Evolutionary conservation across 2,888 invertebrate genomes (phyloP).

Genomic region (Gryllus longicercus): DNA sequence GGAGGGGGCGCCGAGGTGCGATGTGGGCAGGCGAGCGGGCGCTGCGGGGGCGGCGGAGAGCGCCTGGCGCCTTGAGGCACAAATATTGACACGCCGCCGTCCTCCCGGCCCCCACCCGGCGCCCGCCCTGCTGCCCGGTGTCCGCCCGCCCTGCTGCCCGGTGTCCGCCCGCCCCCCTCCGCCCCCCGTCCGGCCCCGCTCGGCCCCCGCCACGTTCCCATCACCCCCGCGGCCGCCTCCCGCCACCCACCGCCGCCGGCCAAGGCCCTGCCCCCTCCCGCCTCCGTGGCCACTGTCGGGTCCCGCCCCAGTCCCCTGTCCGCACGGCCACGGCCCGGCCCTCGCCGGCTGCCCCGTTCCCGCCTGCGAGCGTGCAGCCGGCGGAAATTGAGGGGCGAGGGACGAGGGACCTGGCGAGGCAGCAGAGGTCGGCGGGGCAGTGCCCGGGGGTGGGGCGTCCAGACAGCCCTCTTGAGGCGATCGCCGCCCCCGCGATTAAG

Average conservation of each 20-base stretch:
- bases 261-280: too few relatives aligned
- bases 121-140: too few relatives aligned
- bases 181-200: background rate
- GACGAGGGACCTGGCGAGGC: background rate
- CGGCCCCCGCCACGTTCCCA: background rate
- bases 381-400: background rate
- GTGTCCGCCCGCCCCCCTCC: too few relatives aligned
- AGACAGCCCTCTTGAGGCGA: background rate
- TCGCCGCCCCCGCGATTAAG: background rate
- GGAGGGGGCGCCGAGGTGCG: background rate
- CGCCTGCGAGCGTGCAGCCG: background rate
- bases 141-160: too few relatives aligned
- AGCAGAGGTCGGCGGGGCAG: background rate
- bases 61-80: background rate
- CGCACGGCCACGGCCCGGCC: background rate
- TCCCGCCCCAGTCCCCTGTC: too few relatives aligned
- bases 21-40: background rate
- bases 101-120: background rate
- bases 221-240: background rate
- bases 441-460: background rate
- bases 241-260: background rate
- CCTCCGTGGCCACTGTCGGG: too few relatives aligned
- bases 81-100: slow-evolving; percentile 22
- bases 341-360: slow-evolving; percentile 18
- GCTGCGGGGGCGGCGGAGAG: background rate